Conservation (phyloP, 2,797 vertebrate species). For the Oceanodroma leucorhoa region DNA sequence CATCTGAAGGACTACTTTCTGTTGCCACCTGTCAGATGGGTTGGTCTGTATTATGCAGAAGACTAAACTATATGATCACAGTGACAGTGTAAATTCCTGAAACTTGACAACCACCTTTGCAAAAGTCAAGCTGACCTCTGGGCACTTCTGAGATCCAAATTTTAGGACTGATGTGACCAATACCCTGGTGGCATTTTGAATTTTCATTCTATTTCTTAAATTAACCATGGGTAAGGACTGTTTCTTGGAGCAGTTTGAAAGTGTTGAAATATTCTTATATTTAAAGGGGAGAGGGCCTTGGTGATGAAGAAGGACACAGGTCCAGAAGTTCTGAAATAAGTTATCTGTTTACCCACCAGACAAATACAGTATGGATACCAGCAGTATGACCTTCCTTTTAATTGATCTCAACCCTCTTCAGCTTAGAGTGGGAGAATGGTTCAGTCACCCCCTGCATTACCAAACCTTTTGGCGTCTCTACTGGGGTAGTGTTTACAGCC, state of each 20-base stretch:
- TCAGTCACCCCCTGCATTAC: background rate
- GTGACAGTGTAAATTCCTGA: background rate
- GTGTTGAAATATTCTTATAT: background rate
- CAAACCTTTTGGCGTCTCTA: accelerated
- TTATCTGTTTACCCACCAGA: background rate
- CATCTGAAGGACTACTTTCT: background rate
- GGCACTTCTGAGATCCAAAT: background rate
- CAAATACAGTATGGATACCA: background rate
- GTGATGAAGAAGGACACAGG: background rate
- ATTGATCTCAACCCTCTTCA: background rate
- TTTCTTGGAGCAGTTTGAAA: background rate
- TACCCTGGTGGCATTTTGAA: background rate
- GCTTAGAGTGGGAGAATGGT: background rate
- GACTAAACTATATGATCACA: background rate
- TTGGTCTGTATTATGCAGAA: background rate
- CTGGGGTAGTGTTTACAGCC: background rate
- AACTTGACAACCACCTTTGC: background rate
- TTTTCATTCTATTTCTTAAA: background rate
- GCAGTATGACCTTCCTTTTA: background rate
- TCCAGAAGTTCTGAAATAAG: background rate
- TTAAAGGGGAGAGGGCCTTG: accelerated
- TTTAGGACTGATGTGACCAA: background rate
- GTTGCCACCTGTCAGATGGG: background rate
- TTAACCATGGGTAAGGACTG: background rate
- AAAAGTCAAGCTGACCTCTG: background rate